Evolutionary conservation across 2,113 vertebrate species (phyloP).

Genomic region (Epinephelus fuscoguttatus): DNA sequence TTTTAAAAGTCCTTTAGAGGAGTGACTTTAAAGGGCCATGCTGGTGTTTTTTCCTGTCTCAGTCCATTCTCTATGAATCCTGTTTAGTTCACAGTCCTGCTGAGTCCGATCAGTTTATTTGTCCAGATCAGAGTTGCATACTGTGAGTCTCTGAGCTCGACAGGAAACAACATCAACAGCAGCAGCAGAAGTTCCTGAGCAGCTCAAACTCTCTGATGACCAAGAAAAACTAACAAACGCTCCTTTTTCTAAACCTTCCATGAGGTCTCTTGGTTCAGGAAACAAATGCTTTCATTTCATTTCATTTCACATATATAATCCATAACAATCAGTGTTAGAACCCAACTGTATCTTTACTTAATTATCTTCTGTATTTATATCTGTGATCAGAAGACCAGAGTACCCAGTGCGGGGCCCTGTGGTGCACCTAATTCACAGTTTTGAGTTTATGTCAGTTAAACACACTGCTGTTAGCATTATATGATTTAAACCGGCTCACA

Average conservation of each 20-base stretch:
- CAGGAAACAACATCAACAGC: too few relatives aligned
- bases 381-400: neutral
- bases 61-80: constrained; percentile 19
- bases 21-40: constrained; percentile 9
- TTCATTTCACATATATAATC: neutral
- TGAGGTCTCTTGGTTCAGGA: neutral
- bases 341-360: neutral
- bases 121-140: neutral
- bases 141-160: neutral
- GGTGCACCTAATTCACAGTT: neutral
- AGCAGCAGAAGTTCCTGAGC: neutral
- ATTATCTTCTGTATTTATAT: neutral
- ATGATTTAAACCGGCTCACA: too few relatives aligned
- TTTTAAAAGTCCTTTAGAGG: neutral
- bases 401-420: neutral
- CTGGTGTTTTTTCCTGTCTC: constrained; percentile 10
- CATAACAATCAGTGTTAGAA: neutral
- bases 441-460: neutral
- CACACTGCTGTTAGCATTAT: too few relatives aligned
- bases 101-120: constrained; percentile 2
- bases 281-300: neutral
- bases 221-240: neutral
- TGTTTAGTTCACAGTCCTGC: constrained; percentile 15
- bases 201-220: neutral
- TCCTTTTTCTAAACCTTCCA: neutral